phyloP scores from a whole-genome alignment of 2,797 vertebrate species.

The Coccyzus lansbergi region DNA sequence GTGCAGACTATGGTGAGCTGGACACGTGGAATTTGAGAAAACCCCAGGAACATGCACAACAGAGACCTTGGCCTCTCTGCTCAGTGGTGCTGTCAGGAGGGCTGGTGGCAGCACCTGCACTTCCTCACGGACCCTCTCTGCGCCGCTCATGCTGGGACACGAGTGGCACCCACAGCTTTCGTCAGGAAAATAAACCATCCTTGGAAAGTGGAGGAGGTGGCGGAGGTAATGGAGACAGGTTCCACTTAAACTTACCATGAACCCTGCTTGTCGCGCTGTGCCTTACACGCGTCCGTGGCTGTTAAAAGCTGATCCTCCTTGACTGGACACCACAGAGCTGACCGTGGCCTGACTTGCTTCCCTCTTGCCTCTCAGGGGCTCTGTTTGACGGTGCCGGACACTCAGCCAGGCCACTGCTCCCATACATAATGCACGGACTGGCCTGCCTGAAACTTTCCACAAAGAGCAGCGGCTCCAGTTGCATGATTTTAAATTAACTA shows the following conservation, averaged over 20 bases:
- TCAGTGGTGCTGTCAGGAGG: neutral
- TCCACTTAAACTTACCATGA: neutral
- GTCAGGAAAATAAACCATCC: neutral
- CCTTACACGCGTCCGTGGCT: rapidly evolving
- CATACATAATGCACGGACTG: constrained; percentile 56
- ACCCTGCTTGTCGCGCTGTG: neutral
- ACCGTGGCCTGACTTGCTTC: neutral
- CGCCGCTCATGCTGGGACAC: rapidly evolving
- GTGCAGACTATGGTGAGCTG: neutral
- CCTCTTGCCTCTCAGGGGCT: neutral
- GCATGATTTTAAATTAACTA: constrained; percentile 55
- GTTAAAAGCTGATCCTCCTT: neutral
- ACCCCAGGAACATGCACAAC: neutral
- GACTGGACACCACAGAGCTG: neutral
- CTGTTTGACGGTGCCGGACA: neutral
- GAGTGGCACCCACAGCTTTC: neutral
- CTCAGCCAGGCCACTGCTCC: neutral
- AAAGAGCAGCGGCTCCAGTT: neutral
- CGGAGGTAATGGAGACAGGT: neutral
- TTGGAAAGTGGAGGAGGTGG: neutral
- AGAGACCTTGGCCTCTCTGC: neutral
- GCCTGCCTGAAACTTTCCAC: constrained; percentile 24
- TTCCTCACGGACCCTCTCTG: neutral
- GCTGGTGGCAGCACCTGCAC: rapidly evolving
- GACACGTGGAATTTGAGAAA: rapidly evolving